Percentiles rank a stretch among this genome's conserved stretches.
Conservation (phyloP, 2,113 vertebrate species). For the Oncorhynchus keta region DNA sequence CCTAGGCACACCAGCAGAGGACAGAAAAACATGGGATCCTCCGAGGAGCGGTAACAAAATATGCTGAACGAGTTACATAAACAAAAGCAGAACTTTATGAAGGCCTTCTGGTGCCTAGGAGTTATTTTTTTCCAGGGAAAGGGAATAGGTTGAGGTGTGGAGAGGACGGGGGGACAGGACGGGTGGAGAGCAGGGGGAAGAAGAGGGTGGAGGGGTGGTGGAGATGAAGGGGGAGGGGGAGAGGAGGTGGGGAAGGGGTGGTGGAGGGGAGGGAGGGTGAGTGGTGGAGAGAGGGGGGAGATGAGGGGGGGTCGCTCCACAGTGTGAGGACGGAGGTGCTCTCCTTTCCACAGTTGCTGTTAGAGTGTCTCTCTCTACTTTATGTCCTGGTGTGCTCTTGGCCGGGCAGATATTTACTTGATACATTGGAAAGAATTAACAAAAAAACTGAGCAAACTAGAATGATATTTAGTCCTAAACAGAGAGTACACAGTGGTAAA, state of each 20-base stretch:
- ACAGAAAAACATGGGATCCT: constrained; percentile 5
- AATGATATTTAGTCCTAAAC: too few relatives aligned
- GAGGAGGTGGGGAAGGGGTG: too few relatives aligned
- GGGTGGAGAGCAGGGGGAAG: too few relatives aligned
- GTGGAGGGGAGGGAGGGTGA: too few relatives aligned
- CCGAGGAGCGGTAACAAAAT: constrained; percentile 14
- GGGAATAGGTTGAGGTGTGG: not conserved
- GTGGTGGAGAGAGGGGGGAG: too few relatives aligned
- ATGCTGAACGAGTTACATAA: constrained; percentile 42
- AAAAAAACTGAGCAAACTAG: too few relatives aligned
- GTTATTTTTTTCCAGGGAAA: constrained; percentile 25
- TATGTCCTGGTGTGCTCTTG: not conserved
- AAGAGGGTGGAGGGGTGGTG: too few relatives aligned
- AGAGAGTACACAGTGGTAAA: too few relatives aligned
- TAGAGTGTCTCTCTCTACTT: not conserved
- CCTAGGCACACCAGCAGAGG: not conserved
- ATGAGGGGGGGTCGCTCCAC: not conserved
- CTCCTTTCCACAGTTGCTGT: not conserved
- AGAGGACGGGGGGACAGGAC: not conserved
- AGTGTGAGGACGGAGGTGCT: constrained; percentile 2
- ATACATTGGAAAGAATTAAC: too few relatives aligned
- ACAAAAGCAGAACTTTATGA: constrained; percentile 38
- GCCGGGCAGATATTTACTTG: not conserved
- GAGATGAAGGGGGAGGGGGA: not conserved
- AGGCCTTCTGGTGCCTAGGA: constrained; percentile 24